Conservation (phyloP, 2,113 vertebrate species). For the Melanerpes formicivorus region DNA sequence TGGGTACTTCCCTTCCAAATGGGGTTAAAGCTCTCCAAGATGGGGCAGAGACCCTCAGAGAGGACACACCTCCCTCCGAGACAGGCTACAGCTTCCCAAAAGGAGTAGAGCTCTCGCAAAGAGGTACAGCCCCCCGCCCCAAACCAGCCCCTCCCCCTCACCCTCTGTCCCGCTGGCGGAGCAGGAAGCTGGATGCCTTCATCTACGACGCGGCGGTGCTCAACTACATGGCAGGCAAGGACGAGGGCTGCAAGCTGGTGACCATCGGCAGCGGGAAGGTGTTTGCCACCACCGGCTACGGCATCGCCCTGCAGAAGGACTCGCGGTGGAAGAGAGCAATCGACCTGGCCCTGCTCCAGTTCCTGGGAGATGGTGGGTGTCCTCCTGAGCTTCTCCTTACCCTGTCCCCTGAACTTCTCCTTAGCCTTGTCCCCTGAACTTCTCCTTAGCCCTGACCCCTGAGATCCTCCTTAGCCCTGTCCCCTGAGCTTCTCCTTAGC, state of each 20-base stretch:
- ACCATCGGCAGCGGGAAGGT: slow-evolving; percentile 98
- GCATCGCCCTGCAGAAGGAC: slow-evolving; percentile 97
- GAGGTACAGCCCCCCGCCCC: rapidly evolving
- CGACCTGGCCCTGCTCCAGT: slow-evolving; percentile 94
- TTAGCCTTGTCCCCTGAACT: too few species aligned
- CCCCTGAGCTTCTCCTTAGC: too few species aligned
- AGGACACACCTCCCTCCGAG: neutral
- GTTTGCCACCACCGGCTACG: slow-evolving; percentile 95
- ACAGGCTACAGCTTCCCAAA: neutral
- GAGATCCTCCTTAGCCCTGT: too few species aligned
- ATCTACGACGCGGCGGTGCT: slow-evolving; percentile 96
- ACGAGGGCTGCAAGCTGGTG: slow-evolving; percentile 97
- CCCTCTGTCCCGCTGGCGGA: neutral
- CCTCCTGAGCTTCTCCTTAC: rapidly evolving
- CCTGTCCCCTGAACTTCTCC: too few species aligned
- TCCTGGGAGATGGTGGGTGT: slow-evolving; percentile 91
- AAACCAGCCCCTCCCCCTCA: neutral
- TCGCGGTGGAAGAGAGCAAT: slow-evolving; percentile 95
- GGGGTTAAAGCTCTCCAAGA: neutral
- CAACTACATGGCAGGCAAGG: slow-evolving; percentile 99
- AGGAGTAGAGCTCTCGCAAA: neutral
- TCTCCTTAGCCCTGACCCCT: too few species aligned
- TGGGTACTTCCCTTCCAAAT: neutral
- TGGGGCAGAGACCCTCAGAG: neutral
- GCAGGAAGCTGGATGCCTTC: slow-evolving; percentile 95